A percentile compares a stretch with the other conserved stretches of the same genome.
These are phyloP conservation scores for Apodemia mormo DNA, from an alignment of 2,888 invertebrate species.

Conservation along the genomic window DNA sequence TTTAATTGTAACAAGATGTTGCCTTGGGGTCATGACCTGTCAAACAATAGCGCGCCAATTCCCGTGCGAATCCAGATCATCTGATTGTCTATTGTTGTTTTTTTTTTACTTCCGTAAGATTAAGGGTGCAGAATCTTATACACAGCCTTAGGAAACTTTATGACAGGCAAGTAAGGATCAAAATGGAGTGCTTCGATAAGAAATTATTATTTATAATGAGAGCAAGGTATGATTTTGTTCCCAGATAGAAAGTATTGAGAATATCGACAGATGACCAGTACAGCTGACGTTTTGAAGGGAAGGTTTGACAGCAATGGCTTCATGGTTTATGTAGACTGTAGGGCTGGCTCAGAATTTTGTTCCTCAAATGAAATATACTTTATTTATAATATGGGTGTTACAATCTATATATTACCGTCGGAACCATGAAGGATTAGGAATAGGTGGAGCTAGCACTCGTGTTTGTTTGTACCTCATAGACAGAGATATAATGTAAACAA, in stretches of 20 bases:
- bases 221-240: constrained; percentile 26
- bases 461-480: too few species aligned
- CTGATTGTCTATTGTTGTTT: constrained; percentile 64
- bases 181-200: constrained; percentile 18
- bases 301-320: constrained; percentile 10
- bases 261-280: constrained; percentile 32
- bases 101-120: constrained; percentile 54
- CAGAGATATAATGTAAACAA: too few species aligned
- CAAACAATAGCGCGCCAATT: constrained; percentile 47
- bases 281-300: constrained; percentile 22
- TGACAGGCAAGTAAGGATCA: constrained; percentile 11
- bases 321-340: neutral
- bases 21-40: constrained; percentile 57
- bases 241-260: constrained; percentile 29
- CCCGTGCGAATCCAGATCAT: constrained; percentile 72
- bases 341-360: too few species aligned
- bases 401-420: too few species aligned
- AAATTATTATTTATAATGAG: constrained; percentile 32
- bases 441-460: too few species aligned
- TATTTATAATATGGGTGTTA: too few species aligned
- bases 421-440: too few species aligned
- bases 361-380: too few species aligned
- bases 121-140: constrained; percentile 34
- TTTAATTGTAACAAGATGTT: constrained; percentile 27
- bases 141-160: constrained; percentile 10